These are phyloP conservation scores for Brachyhypopomus occidentalis DNA, from an alignment of 2,113 vertebrate genomes.

Conservation along the genomic window DNA sequence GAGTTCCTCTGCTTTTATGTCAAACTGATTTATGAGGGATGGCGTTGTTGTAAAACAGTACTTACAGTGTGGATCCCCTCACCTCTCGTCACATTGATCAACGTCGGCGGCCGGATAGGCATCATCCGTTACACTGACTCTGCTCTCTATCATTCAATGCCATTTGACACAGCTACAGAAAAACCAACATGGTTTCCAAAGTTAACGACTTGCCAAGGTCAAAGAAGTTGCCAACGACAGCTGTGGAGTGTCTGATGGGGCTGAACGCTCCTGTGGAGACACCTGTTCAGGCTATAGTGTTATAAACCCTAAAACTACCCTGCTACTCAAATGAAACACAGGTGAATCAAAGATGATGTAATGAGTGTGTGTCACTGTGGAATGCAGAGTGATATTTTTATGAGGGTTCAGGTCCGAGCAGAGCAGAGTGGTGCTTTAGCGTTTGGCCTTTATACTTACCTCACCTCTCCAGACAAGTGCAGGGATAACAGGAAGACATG, in stretches of 20 bases:
- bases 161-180: background rate
- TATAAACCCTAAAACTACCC: too few species aligned
- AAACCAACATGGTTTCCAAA: slow-evolving; percentile 13
- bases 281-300: too few species aligned
- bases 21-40: slow-evolving; percentile 4
- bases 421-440: background rate
- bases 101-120: slow-evolving; percentile 18
- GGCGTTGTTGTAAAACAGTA: background rate
- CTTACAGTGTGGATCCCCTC: background rate
- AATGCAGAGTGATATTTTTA: background rate
- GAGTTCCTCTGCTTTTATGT: background rate
- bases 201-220: slow-evolving; percentile 9
- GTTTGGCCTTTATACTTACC: background rate
- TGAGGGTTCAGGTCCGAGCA: background rate
- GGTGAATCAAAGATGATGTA: background rate
- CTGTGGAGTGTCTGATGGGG: background rate
- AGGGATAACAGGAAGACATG: background rate
- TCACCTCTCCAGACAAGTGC: background rate
- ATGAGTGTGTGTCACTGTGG: background rate
- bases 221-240: background rate
- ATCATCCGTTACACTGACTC: slow-evolving; percentile 19
- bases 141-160: slow-evolving; percentile 5
- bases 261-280: too few species aligned
- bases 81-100: slow-evolving; percentile 34
- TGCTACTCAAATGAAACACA: background rate